Base-by-base conservation (phyloP, 2,797 vertebrate genomes). In the Mus spretus region DNA sequence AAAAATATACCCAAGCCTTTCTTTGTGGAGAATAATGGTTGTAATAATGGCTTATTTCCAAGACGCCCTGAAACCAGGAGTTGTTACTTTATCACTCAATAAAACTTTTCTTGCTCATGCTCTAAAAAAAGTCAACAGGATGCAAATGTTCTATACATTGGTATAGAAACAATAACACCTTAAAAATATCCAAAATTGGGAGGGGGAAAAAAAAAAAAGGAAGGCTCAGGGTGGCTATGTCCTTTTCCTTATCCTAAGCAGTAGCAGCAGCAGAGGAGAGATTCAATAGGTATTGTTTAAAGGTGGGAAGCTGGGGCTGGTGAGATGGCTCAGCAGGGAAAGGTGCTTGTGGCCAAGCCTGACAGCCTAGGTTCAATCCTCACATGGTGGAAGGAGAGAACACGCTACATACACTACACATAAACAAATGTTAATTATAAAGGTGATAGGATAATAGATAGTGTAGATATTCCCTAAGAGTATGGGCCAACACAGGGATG, bases 11-110 rank as follows among this genome's bases (percentile, higher is more conserved):
- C 63, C 40, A 37, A 57, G 40, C 5, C 14, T 88, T 61, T 53
- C 63, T 86, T 72, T 74, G 85, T 57, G n/a, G 85, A 74, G 11
- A 87, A 85, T 88, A n/a, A 77, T 1, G 19, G n/a, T 53, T 95
- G 79, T 26, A 89, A 88, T 87, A n/a, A 72, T 3, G 19, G 80
- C 84, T 70, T 53, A 22, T 70, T 86, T 70, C 24, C 65, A 37
- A 53, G 47, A 53, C 8, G 1, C 17, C 11, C 6, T 0, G 7
- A 34, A 31, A 24, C 34, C 17, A 47, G 20, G 47, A 37, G 20
- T 31, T 86, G 31, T 34, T 37, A 17, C 7, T 44, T 40, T 28
- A 31, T 63, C 2, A 0, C 37, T 84, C 40, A 63, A 63, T 44
- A 63, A 44, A 83, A 61, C 3, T 50, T 34, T 22, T 12, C 61